Conservation (phyloP, 2,797 vertebrate genomes). For the Chelmon rostratus region DNA sequence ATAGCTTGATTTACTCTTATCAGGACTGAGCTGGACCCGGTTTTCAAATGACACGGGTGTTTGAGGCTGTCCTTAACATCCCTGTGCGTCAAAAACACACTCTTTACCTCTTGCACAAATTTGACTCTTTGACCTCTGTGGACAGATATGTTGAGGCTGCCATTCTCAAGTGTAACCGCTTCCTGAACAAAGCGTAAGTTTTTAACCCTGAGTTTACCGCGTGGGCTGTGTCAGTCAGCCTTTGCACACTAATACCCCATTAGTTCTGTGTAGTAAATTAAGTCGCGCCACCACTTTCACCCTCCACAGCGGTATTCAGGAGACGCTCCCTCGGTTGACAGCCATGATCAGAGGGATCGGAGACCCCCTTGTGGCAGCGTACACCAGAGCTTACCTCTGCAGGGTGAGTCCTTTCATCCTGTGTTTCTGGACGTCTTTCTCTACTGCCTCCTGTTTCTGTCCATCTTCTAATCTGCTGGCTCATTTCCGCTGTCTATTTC, state of each 20-base stretch:
- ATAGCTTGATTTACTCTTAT: too few species aligned
- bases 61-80: not conserved
- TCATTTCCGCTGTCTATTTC: not conserved
- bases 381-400: slow-evolving; percentile 96
- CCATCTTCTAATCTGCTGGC: too few species aligned
- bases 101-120: not conserved
- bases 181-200: slow-evolving; percentile 93
- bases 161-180: slow-evolving; percentile 96
- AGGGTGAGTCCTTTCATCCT: slow-evolving; percentile 84
- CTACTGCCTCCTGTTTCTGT: not conserved
- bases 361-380: slow-evolving; percentile 95
- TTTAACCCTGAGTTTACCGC: not conserved
- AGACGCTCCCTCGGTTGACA: slow-evolving; percentile 93
- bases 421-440: not conserved
- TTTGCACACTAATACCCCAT: not conserved
- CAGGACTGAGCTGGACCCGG: not conserved
- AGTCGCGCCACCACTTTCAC: not conserved
- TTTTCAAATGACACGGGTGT: too few species aligned
- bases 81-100: not conserved
- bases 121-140: slow-evolving; percentile 81
- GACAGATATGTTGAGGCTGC: slow-evolving; percentile 95
- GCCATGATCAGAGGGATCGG: slow-evolving; percentile 96
- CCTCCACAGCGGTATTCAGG: slow-evolving; percentile 90
- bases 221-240: not conserved
- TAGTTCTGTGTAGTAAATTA: not conserved